Conservation (phyloP, 2,113 vertebrate genomes). For the Clarias gariepinus region DNA sequence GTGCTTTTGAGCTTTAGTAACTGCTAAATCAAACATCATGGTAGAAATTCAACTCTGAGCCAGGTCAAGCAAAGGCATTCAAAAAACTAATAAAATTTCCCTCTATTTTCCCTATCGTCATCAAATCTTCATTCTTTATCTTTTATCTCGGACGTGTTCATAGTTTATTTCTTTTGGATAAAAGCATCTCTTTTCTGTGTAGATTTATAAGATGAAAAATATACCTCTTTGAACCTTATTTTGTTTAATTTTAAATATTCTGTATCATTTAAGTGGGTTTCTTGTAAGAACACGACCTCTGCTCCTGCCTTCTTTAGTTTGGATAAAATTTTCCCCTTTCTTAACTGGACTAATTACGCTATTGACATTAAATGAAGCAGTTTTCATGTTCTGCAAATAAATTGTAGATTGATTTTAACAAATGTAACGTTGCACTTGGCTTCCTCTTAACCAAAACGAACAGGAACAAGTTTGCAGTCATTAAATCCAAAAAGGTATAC, state of each 20-base stretch:
- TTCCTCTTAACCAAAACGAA: too few relatives aligned
- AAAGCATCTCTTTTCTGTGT: background rate
- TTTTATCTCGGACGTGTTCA: background rate
- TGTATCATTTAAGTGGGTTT: background rate
- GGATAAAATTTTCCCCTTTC: background rate
- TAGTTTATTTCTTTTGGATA: background rate
- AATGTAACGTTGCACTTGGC: too few relatives aligned
- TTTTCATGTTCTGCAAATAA: background rate
- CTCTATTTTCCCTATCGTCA: conserved; percentile 22
- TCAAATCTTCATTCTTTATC: conserved; percentile 21
- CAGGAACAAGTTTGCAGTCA: too few relatives aligned
- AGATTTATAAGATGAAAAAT: background rate
- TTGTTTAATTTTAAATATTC: background rate
- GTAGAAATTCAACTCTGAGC: conserved; percentile 1
- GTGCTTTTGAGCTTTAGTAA: background rate
- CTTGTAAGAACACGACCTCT: background rate
- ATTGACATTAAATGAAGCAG: background rate
- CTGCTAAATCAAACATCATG: background rate
- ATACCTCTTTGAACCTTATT: background rate
- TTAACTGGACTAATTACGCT: background rate
- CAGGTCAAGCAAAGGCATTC: background rate
- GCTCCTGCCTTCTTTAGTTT: background rate
- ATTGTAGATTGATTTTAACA: background rate
- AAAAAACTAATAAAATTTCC: background rate
- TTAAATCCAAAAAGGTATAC: too few relatives aligned